Evolutionary conservation across 1,140 invertebrate genomes (phyloP), one percentile per base, ranked within the genome.

Genomic region (Euschistus heros): DNA sequence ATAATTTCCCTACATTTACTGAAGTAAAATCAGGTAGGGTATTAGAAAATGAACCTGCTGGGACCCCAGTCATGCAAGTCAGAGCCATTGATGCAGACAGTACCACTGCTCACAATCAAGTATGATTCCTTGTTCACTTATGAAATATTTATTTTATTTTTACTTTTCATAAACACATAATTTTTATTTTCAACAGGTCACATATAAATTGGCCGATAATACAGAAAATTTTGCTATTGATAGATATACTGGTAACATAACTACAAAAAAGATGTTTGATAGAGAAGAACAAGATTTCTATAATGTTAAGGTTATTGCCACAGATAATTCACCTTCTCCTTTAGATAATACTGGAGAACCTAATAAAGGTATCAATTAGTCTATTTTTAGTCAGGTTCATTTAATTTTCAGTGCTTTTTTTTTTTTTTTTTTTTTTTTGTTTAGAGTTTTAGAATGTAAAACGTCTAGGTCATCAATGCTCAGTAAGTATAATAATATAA

Each of bases 41-140:
- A 6, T 73, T 89, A 68, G 91, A 92, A 79, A 91, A 93, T 73
- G 88, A 94, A 74, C 80, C 80, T 2, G 73, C 80, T 0, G 90
- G 89, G 17, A 88, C 89, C 5, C 80, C 82, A 0, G 91, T 94
- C 0, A 89, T 92, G 83, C 86, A 91, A 75, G 87, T 94, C 8
- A 76, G 83, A 70, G 93, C 93, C 6, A 85, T 88, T 55, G 94
- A 97, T 75, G 82, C 81, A 64, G 94, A 97, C 73, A 88, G 87
- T 1, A 92, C 90, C 13, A 77, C 82, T 18, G 86, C 82, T 0
- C 86, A 92, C 72, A 92, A 91, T 73, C 85, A 88, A 73, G 80
- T 83, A 71, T 69, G 14, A 20, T 13, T 66, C 18, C 63, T 61
- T 20, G 5, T 6, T 37, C 10, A 37, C 10, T 6, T 37, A 2